phyloP scores from a whole-genome alignment of 2,888 invertebrate species.

The Deroplatys truncata region DNA sequence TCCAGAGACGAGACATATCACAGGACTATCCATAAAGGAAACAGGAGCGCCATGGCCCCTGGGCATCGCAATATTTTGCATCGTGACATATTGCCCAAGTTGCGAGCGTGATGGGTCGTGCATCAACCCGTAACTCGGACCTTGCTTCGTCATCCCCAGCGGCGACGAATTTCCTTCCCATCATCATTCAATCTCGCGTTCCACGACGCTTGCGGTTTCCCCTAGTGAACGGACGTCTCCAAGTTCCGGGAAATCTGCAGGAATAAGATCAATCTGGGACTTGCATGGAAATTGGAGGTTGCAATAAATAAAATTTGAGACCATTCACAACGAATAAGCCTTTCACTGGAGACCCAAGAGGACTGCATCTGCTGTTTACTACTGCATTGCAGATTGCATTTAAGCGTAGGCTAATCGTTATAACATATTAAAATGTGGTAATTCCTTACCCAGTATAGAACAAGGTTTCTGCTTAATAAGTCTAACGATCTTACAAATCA shows the following conservation, averaged over 20 bases:
- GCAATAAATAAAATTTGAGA: neutral
- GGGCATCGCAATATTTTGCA: neutral
- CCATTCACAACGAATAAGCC: neutral
- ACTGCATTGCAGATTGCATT: no score
- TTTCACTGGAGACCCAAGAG: no score
- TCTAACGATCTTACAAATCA: no score
- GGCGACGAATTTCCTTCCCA: neutral
- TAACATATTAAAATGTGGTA: no score
- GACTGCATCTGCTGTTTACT: no score
- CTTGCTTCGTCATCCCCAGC: neutral
- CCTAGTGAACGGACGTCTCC: neutral
- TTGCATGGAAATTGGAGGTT: neutral
- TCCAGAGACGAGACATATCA: neutral
- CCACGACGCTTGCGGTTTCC: neutral
- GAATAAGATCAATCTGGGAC: neutral
- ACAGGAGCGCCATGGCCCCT: neutral
- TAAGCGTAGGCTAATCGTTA: no score
- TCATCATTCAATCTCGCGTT: neutral
- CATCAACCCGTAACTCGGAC: neutral
- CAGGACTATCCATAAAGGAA: neutral
- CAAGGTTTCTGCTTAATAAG: no score
- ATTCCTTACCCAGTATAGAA: no score
- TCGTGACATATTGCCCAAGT: neutral
- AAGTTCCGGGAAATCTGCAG: neutral
- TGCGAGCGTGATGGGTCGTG: neutral